Percentiles rank a stretch among this genome's conserved stretches.
These are phyloP conservation scores for Harpagifer antarcticus DNA, from an alignment of 2,797 vertebrate species.

Conservation along the genomic window DNA sequence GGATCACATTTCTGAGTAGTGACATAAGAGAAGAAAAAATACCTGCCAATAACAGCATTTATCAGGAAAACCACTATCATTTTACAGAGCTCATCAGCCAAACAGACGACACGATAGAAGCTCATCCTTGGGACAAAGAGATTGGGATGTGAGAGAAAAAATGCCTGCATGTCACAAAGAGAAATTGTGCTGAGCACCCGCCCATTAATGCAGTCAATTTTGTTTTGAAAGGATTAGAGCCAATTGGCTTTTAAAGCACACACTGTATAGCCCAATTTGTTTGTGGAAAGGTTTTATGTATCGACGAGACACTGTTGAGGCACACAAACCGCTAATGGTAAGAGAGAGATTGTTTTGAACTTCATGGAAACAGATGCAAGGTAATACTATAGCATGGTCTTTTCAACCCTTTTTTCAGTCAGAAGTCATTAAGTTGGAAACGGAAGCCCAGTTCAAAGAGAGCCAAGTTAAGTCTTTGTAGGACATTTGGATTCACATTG, in stretches of 20 bases:
- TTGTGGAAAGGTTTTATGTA: slow-evolving; percentile 20
- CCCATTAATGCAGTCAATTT: slow-evolving; percentile 58
- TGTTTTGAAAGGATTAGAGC: slow-evolving; percentile 71
- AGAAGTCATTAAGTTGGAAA: not conserved
- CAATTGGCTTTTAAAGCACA: slow-evolving; percentile 53
- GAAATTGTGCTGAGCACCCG: slow-evolving; percentile 57
- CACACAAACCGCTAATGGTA: slow-evolving; percentile 12
- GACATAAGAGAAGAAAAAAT: not conserved
- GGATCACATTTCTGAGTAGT: not conserved
- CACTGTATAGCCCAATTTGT: slow-evolving; percentile 22
- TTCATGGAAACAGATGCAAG: not conserved
- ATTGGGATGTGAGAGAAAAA: slow-evolving; percentile 55
- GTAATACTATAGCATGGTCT: slow-evolving; percentile 2
- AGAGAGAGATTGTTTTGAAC: slow-evolving; percentile 2
- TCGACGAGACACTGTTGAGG: slow-evolving; percentile 1
- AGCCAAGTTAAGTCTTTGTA: slow-evolving; percentile 25
- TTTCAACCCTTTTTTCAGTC: slow-evolving; percentile 19
- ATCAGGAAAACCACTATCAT: slow-evolving; percentile 47
- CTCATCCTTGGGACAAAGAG: slow-evolving; percentile 51
- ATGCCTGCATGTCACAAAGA: slow-evolving; percentile 47
- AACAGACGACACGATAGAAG: slow-evolving; percentile 34
- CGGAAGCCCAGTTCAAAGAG: slow-evolving; percentile 13
- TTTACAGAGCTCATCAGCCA: slow-evolving; percentile 38
- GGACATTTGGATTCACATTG: slow-evolving; percentile 25
- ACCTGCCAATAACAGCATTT: slow-evolving; percentile 46